These are phyloP conservation scores for Drosophila colorata DNA, from an alignment of 2,888 invertebrate species.

Conservation along the genomic window DNA sequence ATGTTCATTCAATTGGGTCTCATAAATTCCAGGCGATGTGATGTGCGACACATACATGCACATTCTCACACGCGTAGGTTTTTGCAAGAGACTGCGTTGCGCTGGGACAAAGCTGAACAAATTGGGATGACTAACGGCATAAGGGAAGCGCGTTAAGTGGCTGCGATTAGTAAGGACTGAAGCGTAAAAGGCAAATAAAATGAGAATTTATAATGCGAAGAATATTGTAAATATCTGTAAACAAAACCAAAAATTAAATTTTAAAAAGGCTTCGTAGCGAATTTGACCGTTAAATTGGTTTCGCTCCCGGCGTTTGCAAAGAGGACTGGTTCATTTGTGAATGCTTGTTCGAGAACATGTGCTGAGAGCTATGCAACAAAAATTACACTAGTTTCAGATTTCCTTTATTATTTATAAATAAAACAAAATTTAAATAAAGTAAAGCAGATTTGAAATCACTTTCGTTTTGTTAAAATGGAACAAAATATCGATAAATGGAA, in stretches of 20 bases:
- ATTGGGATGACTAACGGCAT: slow-evolving; percentile 38
- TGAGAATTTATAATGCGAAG: not conserved
- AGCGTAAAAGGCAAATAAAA: slow-evolving; percentile 1
- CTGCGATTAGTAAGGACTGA: slow-evolving; percentile 27
- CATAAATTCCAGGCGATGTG: slow-evolving; percentile 44
- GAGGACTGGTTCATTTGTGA: not conserved
- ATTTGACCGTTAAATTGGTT: slow-evolving; percentile 1
- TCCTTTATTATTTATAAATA: too few relatives aligned
- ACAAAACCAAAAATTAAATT: not conserved
- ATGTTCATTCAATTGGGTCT: slow-evolving; percentile 42
- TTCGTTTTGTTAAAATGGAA: too few relatives aligned
- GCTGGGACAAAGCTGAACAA: slow-evolving; percentile 14
- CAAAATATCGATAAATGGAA: not conserved
- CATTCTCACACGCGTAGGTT: not conserved
- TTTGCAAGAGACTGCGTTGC: not conserved
- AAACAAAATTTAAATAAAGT: too few relatives aligned
- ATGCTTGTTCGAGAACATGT: not conserved
- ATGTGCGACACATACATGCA: slow-evolving; percentile 6
- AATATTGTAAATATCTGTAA: not conserved
- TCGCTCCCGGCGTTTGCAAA: not conserved
- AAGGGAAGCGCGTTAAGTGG: slow-evolving; percentile 34
- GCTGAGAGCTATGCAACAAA: not conserved
- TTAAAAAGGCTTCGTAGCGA: not conserved
- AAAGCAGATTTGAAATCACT: not conserved
- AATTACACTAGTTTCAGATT: not conserved